Evolutionary conservation across 1,140 invertebrate genomes (phyloP).

Genomic region (Cephus cinctus): DNA sequence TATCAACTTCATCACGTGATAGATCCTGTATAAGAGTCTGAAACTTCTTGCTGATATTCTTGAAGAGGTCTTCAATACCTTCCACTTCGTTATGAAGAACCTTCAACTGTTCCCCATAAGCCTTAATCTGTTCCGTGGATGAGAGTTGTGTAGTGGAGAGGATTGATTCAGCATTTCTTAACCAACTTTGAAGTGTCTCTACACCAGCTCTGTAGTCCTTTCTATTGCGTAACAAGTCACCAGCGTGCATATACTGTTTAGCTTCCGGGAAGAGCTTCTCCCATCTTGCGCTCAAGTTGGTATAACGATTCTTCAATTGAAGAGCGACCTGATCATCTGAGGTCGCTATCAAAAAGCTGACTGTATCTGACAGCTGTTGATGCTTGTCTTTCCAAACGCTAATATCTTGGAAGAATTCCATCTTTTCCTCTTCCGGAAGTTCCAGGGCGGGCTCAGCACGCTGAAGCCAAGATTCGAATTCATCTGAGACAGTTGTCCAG

Average conservation of each 20-base stretch:
- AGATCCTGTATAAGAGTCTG: slow-evolving; percentile 87
- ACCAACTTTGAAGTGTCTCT: slow-evolving; percentile 75
- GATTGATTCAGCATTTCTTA: slow-evolving; percentile 72
- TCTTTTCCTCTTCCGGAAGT: slow-evolving; percentile 77
- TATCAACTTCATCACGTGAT: slow-evolving; percentile 85
- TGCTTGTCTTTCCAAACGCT: slow-evolving; percentile 88
- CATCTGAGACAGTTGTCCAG: slow-evolving; percentile 72
- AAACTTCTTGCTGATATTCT: slow-evolving; percentile 85
- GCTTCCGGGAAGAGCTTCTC: slow-evolving; percentile 79
- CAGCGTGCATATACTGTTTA: slow-evolving; percentile 84
- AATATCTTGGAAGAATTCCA: slow-evolving; percentile 90
- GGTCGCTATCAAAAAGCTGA: slow-evolving; percentile 85
- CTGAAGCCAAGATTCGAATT: slow-evolving; percentile 78
- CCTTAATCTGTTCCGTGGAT: slow-evolving; percentile 73
- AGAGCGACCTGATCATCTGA: slow-evolving; percentile 77
- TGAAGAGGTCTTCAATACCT: slow-evolving; percentile 85
- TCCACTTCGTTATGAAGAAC: slow-evolving; percentile 79
- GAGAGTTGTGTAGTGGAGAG: slow-evolving; percentile 69
- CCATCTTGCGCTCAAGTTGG: slow-evolving; percentile 73
- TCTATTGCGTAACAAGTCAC: slow-evolving; percentile 78
- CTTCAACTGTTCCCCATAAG: slow-evolving; percentile 78
- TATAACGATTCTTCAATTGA: slow-evolving; percentile 74
- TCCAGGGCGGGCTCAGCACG: slow-evolving; percentile 76
- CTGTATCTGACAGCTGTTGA: slow-evolving; percentile 77
- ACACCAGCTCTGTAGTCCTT: slow-evolving; percentile 79